Evolutionary conservation across 2,797 vertebrate genomes (phyloP), one percentile per base, ranked within the genome.

Genomic region (Atherinosoma microstoma): DNA sequence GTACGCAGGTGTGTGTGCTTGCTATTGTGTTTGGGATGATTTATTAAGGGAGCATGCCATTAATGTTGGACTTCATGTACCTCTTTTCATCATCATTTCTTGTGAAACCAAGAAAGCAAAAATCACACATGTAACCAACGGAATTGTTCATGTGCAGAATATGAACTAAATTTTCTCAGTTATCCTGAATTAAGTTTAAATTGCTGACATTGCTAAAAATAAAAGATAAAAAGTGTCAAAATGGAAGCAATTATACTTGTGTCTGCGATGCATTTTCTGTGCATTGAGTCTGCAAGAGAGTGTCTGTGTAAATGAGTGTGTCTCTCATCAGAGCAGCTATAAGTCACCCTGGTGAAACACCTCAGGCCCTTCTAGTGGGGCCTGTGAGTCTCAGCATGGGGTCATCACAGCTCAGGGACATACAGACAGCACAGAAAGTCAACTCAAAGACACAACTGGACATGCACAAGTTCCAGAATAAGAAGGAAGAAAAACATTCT

Each of bases 281-380:
- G 45, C 57, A 59, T 58, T 35, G 32, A 65, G 20, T 72, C 58
- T 78, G 38, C 54, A 73, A 71, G 70, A 34, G 10, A 8, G 57
- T 68, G 75, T 67, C 57, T 67, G 58, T 65, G 56, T 79, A 63
- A 62, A 56, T 69, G 58, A 76, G 73, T 69, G 75, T 78, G 84
- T 87, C 70, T 86, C 59, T 86, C 67, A 73, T 86, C 86, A 68
- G 70, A 79, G 67, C 82, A 65, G 81, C 81, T 82, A 76, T 91
- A 92, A 92, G 90, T 93, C 91, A 92, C 89, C 82, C 82, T 89
- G 81, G 82, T 85, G 86, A 90, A 85, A 80, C 89, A 91, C 91
- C 89, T 88, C 79, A 18, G 91, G 90, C 83, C 84, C 74, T 84
- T 78, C 64, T 88, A 76, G 72, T 74, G 67, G 75, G 67, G 82